phyloP scores from a whole-genome alignment of 2,888 invertebrate species.

The Nymphalis polychloros region DNA sequence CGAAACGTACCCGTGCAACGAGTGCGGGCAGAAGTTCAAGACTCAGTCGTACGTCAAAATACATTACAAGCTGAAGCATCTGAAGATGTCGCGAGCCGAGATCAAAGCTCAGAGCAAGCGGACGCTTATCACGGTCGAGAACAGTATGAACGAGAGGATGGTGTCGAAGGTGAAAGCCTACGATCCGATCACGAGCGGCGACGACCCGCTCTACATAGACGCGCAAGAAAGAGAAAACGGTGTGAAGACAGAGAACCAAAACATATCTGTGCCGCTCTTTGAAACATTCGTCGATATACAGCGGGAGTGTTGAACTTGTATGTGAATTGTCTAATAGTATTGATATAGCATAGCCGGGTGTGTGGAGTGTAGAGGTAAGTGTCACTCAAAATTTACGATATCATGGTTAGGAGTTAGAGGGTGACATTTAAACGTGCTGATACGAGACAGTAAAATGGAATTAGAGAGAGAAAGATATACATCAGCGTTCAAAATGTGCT shows the following conservation, averaged over 20 bases:
- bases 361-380: too few relatives aligned
- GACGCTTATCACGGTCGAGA: conserved; percentile 41
- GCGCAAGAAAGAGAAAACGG: neutral
- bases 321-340: neutral
- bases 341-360: neutral
- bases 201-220: conserved; percentile 26
- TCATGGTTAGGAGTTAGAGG: too few relatives aligned
- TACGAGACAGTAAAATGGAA: too few relatives aligned
- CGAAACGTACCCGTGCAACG: conserved; percentile 54
- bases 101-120: conserved; percentile 47
- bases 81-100: conserved; percentile 55
- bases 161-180: conserved; percentile 32
- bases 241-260: conserved; percentile 21
- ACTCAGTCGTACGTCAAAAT: conserved; percentile 57
- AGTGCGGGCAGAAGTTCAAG: conserved; percentile 55
- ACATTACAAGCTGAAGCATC: conserved; percentile 54
- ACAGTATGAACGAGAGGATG: conserved; percentile 18
- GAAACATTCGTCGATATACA: conserved; percentile 44
- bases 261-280: conserved; percentile 40
- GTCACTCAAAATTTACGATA: too few relatives aligned
- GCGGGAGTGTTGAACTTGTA: conserved; percentile 27
- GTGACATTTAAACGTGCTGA: too few relatives aligned
- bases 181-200: neutral
- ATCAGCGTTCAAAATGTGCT: too few relatives aligned
- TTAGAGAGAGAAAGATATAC: too few relatives aligned